Evolutionary conservation across 1,140 invertebrate genomes (phyloP), one percentile per base, ranked within the genome.

Genomic region (Cotesia chilonis): DNA sequence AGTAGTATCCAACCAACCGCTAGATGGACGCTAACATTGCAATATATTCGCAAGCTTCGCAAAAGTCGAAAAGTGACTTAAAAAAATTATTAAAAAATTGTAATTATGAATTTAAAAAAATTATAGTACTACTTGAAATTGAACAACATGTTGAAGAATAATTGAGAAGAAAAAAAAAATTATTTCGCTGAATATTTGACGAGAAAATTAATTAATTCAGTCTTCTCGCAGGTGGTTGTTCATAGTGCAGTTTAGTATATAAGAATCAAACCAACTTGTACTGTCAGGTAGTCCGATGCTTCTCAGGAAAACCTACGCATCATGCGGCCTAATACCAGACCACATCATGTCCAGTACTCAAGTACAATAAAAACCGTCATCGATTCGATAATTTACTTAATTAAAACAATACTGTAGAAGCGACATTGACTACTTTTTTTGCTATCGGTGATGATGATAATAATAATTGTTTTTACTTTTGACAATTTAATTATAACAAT

Each of bases 261-360:
- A 81, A 47, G 41, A 7, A 47, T 47, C 6, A 47, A 47, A 7
- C 41, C 0, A 2, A 7, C 6, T 0, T 6, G 0, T 7, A 3
- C 2, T 6, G 0, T 0, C 0, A 47, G 78, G 74, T 83, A 82
- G 82, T 83, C 82, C 65, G 82, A 78, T 77, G 67, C 79, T 82
- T 83, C 82, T 75, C 81, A 63, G 81, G 80, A 36, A 55, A 81
- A 80, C 78, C 61, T 75, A 77, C 78, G 74, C 80, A 80, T 78
- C 77, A 78, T 80, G 77, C 72, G 80, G 79, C 73, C 74, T 78
- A 73, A 72, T 75, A 74, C 73, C 59, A 77, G 76, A 75, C 73
- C 71, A 75, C 75, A 74, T 79, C 73, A 81, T 79, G 77, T 78
- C 76, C 77, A 76, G 74, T 81, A 78, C 74, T 74, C 76, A 73